Evolutionary conservation across 2,113 vertebrate species (phyloP), one percentile per base, ranked within the genome.

Genomic region (Ailurus styani): DNA sequence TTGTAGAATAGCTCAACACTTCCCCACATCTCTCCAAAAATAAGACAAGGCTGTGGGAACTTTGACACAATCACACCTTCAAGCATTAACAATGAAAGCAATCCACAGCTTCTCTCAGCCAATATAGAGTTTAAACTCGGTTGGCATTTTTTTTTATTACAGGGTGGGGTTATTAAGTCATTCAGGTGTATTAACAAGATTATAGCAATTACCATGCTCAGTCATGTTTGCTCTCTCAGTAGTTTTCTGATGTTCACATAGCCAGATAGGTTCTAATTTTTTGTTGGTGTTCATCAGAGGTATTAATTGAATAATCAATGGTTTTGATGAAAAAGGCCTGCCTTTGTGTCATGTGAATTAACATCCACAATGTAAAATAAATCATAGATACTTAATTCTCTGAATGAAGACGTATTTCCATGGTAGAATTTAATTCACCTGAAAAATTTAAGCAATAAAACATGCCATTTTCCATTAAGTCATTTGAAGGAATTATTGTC

Each of bases 271-370:
- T 89, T 91, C 45, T 72, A 77, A 45, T 25, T 40, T 93, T 90
- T 81, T 73, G 25, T 83, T 95, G 88, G 25, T 90, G 68, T 87
- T 94, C 50, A 95, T 90, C 81, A 77, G 50, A 85, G 27, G 40
- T 45, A 95, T 95, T 93, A 95, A 95, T 60, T 88, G 78, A 96
- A 91, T 93, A 95, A 96, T 86, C 72, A 85, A 9, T 88, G 37
- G 5, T 87, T 96, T 91, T 93, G 52, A 66, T 91, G 70, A 79
- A 83, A 94, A 87, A 78, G 29, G 3, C 21, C 5, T 95, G 21
- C 3, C 52, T 82, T 88, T 66, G 27, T 87, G 14, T 86, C 45
- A 87, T 70, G 42, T 62, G 73, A 95, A 95, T 95, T 60, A 87
- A 55, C 14, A 95, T 13, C 34, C 34, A 83, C 25, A 50, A 62